Percentiles rank a stretch among this genome's conserved stretches.
Evolutionary conservation across 2,797 vertebrate genomes (phyloP).

Genomic region (Enteromius treurensis): DNA sequence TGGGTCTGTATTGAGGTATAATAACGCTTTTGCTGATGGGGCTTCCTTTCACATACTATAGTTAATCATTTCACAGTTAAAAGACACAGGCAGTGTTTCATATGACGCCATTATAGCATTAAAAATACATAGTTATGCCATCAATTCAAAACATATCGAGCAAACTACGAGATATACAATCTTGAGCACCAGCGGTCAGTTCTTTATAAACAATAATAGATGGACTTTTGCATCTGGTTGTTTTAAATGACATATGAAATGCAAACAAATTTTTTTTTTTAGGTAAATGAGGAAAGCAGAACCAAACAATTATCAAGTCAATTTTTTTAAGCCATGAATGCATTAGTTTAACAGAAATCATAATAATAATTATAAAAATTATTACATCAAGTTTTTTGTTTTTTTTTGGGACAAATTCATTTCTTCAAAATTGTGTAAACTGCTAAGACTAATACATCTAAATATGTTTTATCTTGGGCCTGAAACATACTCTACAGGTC

Average conservation of each 20-base stretch:
- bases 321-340: not conserved
- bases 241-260: not conserved
- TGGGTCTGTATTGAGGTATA: not conserved
- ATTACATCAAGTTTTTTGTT: not conserved
- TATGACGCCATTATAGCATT: conserved; percentile 67
- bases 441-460: not conserved
- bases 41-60: conserved; percentile 57
- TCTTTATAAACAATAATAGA: conserved; percentile 25
- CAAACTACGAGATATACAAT: conserved; percentile 76
- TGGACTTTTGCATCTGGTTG: not conserved
- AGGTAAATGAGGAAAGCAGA: not conserved
- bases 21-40: conserved; percentile 62
- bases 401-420: not conserved
- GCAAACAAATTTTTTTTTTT: not conserved
- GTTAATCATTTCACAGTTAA: conserved; percentile 68
- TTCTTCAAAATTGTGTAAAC: not conserved
- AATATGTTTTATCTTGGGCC: not conserved
- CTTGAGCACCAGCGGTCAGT: conserved; percentile 68
- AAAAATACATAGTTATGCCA: conserved; percentile 38
- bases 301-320: not conserved
- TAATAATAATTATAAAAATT: too few relatives aligned
- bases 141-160: conserved; percentile 53
- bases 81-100: conserved; percentile 73
- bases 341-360: not conserved
- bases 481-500: conserved; percentile 3